Conservation (phyloP, 2,113 vertebrate species). For the Leuciscus idus region DNA sequence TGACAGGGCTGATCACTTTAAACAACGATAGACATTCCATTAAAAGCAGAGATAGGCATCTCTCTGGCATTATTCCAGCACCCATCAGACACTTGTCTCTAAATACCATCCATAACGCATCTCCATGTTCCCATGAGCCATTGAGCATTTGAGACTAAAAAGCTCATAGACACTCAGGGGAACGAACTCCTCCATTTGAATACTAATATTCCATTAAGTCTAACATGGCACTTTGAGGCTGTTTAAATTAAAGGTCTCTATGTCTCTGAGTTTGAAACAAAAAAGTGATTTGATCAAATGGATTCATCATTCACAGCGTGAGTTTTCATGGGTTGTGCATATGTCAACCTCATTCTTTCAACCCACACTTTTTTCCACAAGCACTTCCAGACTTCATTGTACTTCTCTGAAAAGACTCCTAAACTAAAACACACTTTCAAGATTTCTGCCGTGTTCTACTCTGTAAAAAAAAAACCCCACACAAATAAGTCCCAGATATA, state of each 20-base stretch:
- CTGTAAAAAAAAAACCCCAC: background rate
- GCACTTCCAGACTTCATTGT: conserved; percentile 40
- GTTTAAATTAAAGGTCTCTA: conserved; percentile 51
- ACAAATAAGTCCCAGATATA: conserved; percentile 43
- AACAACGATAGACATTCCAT: conserved; percentile 70
- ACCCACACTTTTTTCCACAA: conserved; percentile 40
- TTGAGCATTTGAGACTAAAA: conserved; percentile 50
- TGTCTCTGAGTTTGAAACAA: conserved; percentile 27
- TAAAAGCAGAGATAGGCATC: conserved; percentile 66
- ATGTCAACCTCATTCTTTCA: conserved; percentile 62
- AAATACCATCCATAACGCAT: conserved; percentile 69
- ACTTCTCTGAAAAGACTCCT: conserved; percentile 29
- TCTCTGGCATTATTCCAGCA: conserved; percentile 69
- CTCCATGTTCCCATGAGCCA: conserved; percentile 32
- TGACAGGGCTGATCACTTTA: conserved; percentile 71
- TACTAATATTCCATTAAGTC: conserved; percentile 48
- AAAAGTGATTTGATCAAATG: conserved; percentile 59
- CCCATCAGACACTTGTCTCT: conserved; percentile 73
- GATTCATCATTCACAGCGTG: conserved; percentile 56
- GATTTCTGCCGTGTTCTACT: conserved; percentile 16
- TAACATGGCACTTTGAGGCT: conserved; percentile 53
- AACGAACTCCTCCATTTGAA: conserved; percentile 50
- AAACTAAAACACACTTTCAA: conserved; percentile 45
- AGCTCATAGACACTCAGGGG: conserved; percentile 37
- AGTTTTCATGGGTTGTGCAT: conserved; percentile 50